Evolutionary conservation across 2,888 invertebrate species (phyloP), one percentile per base, ranked within the genome.

Genomic region (Oligia latruncula): DNA sequence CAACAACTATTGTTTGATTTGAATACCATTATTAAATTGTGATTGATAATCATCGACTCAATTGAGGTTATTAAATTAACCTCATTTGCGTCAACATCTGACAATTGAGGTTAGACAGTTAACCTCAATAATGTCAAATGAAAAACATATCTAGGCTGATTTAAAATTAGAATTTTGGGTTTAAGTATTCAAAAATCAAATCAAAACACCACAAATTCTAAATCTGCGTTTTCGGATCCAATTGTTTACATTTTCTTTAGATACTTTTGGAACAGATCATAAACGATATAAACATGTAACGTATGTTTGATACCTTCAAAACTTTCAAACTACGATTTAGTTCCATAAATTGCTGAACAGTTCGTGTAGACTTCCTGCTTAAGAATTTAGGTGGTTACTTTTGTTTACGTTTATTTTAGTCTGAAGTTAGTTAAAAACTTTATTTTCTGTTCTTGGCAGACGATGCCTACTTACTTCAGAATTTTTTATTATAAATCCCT

Each of bases 331-430:
- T 55, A 62, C 40, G 43, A 62, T 76, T 80, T 62, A 65, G 74
- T 71, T 76, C 60, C 58, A 76, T 64, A 80, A 76, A 74, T 78
- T 72, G 20, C 43, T 64, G 71, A 68, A 49, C 52, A 73, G 68
- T 73, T 71, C 4, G 52, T 71, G 65, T 75, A 60, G 62, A 78
- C 73, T 77, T 76, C 70, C 23, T 65, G 46, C 52, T 73, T 78
- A 35, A 77, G 40, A 68, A 1, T 70, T 78, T 49, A 65, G 66
- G 70, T 76, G 46, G 60, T 52, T 67, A 78, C 35, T 71, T 80
- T 78, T 49, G n/a, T 70, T 64, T 52, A 73, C 46, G 43, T 77
- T 67, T 74, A 77, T 80, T 66, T 60, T 15, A n/a, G 20, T 55
- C 71, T 67, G 43, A 49, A 68, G 43, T 64, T 66, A 23, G 20